Evolutionary conservation across 1,140 invertebrate genomes (phyloP).

Genomic region (Sitophilus oryzae): DNA sequence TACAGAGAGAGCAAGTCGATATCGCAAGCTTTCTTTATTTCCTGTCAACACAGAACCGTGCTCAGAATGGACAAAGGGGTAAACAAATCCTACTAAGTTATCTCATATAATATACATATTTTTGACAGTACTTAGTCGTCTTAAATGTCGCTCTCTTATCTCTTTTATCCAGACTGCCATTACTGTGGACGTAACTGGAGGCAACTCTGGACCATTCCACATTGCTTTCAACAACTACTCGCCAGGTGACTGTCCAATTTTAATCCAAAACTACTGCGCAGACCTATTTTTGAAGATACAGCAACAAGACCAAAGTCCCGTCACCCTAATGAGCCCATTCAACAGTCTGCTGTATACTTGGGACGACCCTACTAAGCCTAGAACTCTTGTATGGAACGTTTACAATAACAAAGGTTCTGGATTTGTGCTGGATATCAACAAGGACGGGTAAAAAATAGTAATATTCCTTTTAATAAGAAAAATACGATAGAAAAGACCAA

Average conservation of each 20-base stretch:
- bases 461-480: not conserved
- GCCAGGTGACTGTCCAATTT: slow-evolving; percentile 67
- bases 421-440: slow-evolving; percentile 63
- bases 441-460: slow-evolving; percentile 60
- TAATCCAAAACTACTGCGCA: slow-evolving; percentile 75
- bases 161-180: slow-evolving; percentile 69
- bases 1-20: slow-evolving; percentile 68
- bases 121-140: not conserved
- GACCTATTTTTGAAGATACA: slow-evolving; percentile 77
- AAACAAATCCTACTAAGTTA: slow-evolving; percentile 34
- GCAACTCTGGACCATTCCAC: slow-evolving; percentile 62
- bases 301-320: slow-evolving; percentile 64
- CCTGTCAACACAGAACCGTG: slow-evolving; percentile 62
- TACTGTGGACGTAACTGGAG: slow-evolving; percentile 66
- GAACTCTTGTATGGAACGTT: slow-evolving; percentile 74
- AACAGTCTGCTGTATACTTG: slow-evolving; percentile 78
- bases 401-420: slow-evolving; percentile 74
- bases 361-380: slow-evolving; percentile 72
- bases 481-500: not conserved
- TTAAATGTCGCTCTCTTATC: slow-evolving; percentile 24
- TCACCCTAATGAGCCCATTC: slow-evolving; percentile 69
- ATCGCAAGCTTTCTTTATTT: slow-evolving; percentile 72
- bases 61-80: slow-evolving; percentile 79
- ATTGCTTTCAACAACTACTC: slow-evolving; percentile 65
- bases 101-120: not conserved